Conservation (phyloP, 2,113 vertebrate genomes). For the Macquaria ambigua region DNA sequence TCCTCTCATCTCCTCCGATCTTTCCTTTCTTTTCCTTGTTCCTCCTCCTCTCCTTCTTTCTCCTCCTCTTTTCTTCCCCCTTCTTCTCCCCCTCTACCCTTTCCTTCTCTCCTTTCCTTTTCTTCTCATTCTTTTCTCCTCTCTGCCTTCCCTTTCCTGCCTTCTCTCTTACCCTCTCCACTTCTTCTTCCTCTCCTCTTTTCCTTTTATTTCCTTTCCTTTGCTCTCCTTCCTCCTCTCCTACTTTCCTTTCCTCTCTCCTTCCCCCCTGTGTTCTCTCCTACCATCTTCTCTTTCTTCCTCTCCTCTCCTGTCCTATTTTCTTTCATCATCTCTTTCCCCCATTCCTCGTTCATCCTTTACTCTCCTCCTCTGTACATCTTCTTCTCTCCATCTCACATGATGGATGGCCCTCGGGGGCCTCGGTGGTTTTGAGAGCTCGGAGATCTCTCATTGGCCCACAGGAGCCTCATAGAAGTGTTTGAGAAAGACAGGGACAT, state of each 20-base stretch:
- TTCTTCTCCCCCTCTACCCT: neutral
- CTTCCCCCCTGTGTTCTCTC: rapidly evolving
- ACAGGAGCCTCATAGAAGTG: constrained; percentile 19
- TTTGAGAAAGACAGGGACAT: constrained; percentile 3
- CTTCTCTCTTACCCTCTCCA: neutral
- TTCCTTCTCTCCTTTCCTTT: neutral
- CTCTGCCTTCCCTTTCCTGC: neutral
- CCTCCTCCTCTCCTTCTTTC: neutral
- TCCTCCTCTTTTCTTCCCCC: neutral
- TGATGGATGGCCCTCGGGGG: constrained; percentile 29
- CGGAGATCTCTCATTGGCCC: constrained; percentile 26
- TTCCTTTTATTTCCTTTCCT: neutral
- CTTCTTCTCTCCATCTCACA: neutral
- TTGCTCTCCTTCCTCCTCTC: neutral
- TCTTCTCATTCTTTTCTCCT: no score
- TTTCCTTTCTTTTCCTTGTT: neutral
- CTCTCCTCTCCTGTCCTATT: neutral
- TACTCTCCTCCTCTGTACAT: neutral
- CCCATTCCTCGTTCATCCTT: neutral
- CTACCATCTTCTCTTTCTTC: neutral
- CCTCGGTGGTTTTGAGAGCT: constrained; percentile 38
- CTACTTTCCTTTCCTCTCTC: no score
- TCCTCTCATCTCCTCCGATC: no score
- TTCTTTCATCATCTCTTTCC: neutral
- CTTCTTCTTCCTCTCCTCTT: neutral